phyloP scores from a whole-genome alignment of 2,888 invertebrate genomes.

The Lordiphosa andalusiaca region DNA sequence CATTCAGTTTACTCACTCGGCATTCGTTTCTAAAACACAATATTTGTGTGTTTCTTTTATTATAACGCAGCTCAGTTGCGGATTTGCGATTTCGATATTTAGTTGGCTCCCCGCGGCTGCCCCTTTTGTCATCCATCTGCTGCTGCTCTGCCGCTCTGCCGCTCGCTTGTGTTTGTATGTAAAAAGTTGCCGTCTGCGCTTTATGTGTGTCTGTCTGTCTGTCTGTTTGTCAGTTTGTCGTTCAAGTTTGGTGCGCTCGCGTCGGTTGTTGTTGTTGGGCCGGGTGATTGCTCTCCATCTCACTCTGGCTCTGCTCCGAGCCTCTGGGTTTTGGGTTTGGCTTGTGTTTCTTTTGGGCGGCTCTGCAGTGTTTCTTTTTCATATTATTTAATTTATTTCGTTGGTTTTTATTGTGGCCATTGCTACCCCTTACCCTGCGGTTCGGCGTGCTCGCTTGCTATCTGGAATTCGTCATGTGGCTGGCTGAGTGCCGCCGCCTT shows the following conservation, averaged over 20 bases:
- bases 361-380: slow-evolving; percentile 67
- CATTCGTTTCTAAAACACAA: slow-evolving; percentile 53
- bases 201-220: slow-evolving; percentile 5
- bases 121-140: slow-evolving; percentile 14
- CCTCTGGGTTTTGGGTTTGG: slow-evolving; percentile 38
- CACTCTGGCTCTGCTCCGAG: slow-evolving; percentile 9
- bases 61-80: slow-evolving; percentile 53
- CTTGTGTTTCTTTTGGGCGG: slow-evolving; percentile 48
- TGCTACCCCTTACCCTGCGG: slow-evolving; percentile 15
- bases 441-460: slow-evolving; percentile 1
- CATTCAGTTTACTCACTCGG: slow-evolving; percentile 9
- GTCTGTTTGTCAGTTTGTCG: slow-evolving; percentile 40
- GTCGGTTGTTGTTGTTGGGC: background rate
- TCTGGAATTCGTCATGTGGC: slow-evolving; percentile 42
- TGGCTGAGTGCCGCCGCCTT: slow-evolving; percentile 4
- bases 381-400: slow-evolving; percentile 73
- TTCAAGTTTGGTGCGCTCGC: slow-evolving; percentile 32
- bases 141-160: slow-evolving; percentile 15
- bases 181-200: slow-evolving; percentile 24
- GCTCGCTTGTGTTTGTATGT: slow-evolving; percentile 28
- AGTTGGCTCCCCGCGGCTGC: slow-evolving; percentile 51
- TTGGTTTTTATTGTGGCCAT: slow-evolving; percentile 67
- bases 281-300: slow-evolving; percentile 23
- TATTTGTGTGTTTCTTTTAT: slow-evolving; percentile 40
- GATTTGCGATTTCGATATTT: slow-evolving; percentile 70